Evolutionary conservation across 2,888 invertebrate genomes (phyloP).

Genomic region (Eristalinus aeneus): DNA sequence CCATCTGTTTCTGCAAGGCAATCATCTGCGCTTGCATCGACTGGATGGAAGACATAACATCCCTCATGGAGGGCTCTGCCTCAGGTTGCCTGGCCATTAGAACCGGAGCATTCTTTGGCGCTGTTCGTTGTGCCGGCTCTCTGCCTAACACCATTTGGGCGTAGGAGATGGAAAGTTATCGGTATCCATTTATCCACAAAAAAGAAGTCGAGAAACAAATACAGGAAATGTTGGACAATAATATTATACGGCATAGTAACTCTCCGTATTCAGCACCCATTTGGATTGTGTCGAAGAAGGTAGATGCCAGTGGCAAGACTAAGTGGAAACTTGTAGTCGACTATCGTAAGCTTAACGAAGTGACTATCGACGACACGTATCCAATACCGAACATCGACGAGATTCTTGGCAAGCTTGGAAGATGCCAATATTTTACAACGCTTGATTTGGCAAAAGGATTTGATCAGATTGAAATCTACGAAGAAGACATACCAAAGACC

Average conservation of each 20-base stretch:
- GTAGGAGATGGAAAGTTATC: slow-evolving; percentile 70
- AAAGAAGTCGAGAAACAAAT: slow-evolving; percentile 61
- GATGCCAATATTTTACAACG: slow-evolving; percentile 16
- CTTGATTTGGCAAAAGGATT: slow-evolving; percentile 3
- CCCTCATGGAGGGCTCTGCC: too few relatives aligned
- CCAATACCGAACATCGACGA: slow-evolving; percentile 2
- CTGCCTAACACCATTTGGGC: too few relatives aligned
- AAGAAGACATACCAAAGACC: neutral
- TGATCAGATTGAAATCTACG: neutral
- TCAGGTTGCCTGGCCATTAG: too few relatives aligned
- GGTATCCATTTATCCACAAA: slow-evolving; percentile 68
- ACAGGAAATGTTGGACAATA: neutral
- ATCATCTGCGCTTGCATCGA: too few relatives aligned
- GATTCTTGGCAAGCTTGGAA: slow-evolving; percentile 13
- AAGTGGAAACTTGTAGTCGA: neutral
- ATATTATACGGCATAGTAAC: neutral
- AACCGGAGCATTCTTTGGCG: too few relatives aligned
- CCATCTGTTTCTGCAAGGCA: too few relatives aligned
- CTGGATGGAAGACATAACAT: too few relatives aligned
- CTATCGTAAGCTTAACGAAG: neutral
- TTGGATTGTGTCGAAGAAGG: neutral
- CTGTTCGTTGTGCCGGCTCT: too few relatives aligned
- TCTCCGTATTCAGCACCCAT: neutral
- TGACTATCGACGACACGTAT: neutral
- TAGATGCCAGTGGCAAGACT: neutral